These are phyloP conservation scores for Achroia grisella DNA, from an alignment of 1,140 invertebrate species.

Conservation along the genomic window DNA sequence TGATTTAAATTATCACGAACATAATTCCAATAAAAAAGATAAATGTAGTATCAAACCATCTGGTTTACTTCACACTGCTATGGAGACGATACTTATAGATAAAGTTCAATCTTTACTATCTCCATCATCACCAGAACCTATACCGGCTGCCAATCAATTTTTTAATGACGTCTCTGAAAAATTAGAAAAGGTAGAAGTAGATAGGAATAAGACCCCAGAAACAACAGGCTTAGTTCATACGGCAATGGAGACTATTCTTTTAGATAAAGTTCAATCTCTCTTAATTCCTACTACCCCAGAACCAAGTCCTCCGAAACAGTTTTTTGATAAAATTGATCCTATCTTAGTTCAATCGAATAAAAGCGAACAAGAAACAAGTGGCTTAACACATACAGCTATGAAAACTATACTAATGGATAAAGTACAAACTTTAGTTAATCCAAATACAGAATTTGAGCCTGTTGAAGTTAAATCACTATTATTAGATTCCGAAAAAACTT, in stretches of 20 bases:
- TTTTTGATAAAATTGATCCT: constrained; percentile 10
- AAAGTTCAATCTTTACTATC: constrained; percentile 22
- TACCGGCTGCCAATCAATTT: constrained; percentile 32
- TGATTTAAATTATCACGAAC: constrained; percentile 36
- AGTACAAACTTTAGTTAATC: constrained; percentile 40
- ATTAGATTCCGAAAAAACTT: too few relatives aligned
- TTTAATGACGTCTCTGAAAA: constrained; percentile 56
- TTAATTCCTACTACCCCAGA: neutral
- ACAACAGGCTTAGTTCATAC: constrained; percentile 16
- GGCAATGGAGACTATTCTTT: constrained; percentile 19
- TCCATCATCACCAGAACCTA: constrained; percentile 44
- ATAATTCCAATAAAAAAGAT: constrained; percentile 31
- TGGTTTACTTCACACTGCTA: constrained; percentile 64
- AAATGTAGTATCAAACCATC: constrained; percentile 38
- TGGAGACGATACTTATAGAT: constrained; percentile 65
- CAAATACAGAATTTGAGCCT: neutral
- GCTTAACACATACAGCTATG: constrained; percentile 12
- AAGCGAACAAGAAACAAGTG: constrained; percentile 1
- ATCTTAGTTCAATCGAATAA: constrained; percentile 2
- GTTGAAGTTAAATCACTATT: neutral
- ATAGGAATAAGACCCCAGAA: constrained; percentile 11
- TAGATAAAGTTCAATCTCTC: constrained; percentile 19
- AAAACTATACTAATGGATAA: constrained; percentile 55
- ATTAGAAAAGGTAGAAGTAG: constrained; percentile 44
- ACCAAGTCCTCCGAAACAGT: neutral